Percentiles rank a stretch among this genome's conserved stretches.
Evolutionary conservation across 2,888 invertebrate genomes (phyloP).

Genomic region (Drosophila lutescens): DNA sequence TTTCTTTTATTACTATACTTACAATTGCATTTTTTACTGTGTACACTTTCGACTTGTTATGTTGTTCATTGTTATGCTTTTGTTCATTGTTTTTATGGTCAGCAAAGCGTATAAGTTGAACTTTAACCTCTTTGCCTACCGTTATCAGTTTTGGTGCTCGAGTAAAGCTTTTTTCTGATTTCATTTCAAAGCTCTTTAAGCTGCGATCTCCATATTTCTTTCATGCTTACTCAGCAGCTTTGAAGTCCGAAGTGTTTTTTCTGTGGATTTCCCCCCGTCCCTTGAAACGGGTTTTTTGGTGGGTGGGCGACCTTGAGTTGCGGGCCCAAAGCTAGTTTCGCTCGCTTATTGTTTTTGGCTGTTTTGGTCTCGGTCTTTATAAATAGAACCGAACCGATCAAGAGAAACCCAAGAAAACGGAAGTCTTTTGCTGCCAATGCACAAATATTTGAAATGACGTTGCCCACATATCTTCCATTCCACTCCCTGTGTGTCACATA

Average conservation of each 20-base stretch:
- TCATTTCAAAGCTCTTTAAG: slow-evolving; percentile 7
- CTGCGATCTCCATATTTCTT: slow-evolving; percentile 3
- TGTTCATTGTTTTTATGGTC: slow-evolving; percentile 12
- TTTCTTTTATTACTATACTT: not conserved
- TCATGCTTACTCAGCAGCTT: slow-evolving; percentile 37
- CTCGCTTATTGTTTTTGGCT: too few relatives aligned
- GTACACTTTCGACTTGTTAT: not conserved
- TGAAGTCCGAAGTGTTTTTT: not conserved
- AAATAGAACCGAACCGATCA: slow-evolving; percentile 34
- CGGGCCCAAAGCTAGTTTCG: slow-evolving; percentile 31
- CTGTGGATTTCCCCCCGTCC: slow-evolving; percentile 10
- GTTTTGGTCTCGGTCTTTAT: slow-evolving; percentile 24
- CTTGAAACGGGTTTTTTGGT: slow-evolving; percentile 39
- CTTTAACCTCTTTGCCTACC: slow-evolving; percentile 15
- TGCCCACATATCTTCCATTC: not conserved
- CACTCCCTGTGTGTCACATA: slow-evolving; percentile 16
- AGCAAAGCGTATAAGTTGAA: slow-evolving; percentile 25
- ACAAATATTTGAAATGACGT: slow-evolving; percentile 10
- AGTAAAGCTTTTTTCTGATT: slow-evolving; percentile 9
- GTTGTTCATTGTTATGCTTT: not conserved
- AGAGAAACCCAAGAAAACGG: slow-evolving; percentile 13
- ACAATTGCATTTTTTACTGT: not conserved
- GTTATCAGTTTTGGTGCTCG: not conserved
- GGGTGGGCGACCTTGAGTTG: slow-evolving; percentile 62
- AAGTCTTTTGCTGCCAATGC: slow-evolving; percentile 16